Conservation (phyloP, 2,113 vertebrate species). For the Crocuta crocuta region DNA sequence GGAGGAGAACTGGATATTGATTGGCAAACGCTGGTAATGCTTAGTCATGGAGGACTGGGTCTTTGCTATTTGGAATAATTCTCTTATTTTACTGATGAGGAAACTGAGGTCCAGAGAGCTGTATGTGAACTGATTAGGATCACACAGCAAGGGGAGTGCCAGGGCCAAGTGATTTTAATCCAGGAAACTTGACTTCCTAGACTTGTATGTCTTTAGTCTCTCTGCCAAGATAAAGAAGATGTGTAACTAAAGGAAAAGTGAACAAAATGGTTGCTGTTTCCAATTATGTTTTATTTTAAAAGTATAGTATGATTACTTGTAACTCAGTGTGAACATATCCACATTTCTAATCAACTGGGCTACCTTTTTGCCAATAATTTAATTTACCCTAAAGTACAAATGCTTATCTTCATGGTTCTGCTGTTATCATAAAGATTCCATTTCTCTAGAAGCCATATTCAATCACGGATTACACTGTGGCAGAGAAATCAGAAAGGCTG, state of each 20-base stretch:
- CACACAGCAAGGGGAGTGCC: neutral
- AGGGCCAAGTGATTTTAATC: neutral
- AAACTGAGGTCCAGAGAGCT: neutral
- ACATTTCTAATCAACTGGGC: slow-evolving; percentile 65
- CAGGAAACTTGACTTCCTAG: neutral
- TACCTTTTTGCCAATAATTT: slow-evolving; percentile 80
- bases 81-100: neutral
- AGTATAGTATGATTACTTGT: neutral
- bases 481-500: slow-evolving; percentile 67
- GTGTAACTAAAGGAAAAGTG: neutral
- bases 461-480: slow-evolving; percentile 72
- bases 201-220: neutral
- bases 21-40: neutral
- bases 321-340: slow-evolving; percentile 14
- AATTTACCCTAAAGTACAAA: slow-evolving; percentile 81
- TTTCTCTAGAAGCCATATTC: slow-evolving; percentile 79
- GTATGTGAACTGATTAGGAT: neutral
- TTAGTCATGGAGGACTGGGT: neutral
- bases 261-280: neutral
- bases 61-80: neutral
- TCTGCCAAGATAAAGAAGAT: neutral
- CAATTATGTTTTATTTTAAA: slow-evolving; percentile 31
- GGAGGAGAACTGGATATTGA: neutral
- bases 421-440: slow-evolving; percentile 82
- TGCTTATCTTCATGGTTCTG: slow-evolving; percentile 78